Conservation (phyloP, 1,140 invertebrate genomes). For the Procambarus virginalis region DNA sequence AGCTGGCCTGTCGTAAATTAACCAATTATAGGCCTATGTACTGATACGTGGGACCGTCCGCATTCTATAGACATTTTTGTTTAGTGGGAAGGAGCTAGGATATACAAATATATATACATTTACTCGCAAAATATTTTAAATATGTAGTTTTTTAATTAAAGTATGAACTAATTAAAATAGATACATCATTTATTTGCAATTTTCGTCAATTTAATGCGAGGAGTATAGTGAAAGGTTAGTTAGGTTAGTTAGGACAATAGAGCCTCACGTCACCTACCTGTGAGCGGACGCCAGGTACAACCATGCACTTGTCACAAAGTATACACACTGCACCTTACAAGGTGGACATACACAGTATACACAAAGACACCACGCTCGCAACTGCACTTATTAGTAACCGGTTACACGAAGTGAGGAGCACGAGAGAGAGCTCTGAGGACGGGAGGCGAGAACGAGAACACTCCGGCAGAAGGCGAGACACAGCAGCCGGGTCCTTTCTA, state of each 20-base stretch:
- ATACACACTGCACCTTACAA: slow-evolving; percentile 4
- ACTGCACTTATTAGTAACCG: neutral
- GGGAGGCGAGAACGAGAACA: neutral
- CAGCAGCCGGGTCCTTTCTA: neutral
- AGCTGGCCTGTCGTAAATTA: too few species aligned
- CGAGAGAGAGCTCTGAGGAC: neutral
- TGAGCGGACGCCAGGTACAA: neutral
- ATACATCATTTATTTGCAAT: neutral
- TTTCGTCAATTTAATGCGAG: too few species aligned
- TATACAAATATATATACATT: too few species aligned
- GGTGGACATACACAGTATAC: neutral
- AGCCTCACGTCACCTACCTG: neutral
- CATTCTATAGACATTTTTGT: too few species aligned
- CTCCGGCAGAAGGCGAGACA: neutral
- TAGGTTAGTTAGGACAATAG: too few species aligned
- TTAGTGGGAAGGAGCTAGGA: too few species aligned
- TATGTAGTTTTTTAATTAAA: neutral
- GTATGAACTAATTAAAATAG: neutral
- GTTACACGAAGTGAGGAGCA: neutral
- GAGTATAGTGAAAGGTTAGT: too few species aligned
- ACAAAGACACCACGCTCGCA: neutral
- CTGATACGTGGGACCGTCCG: too few species aligned
- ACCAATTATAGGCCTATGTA: too few species aligned
- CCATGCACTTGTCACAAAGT: neutral
- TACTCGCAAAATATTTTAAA: neutral